A percentile compares a stretch with the other conserved stretches of the same genome.
Evolutionary conservation across 2,113 vertebrate species (phyloP).

Genomic region (Fukomys damarensis): DNA sequence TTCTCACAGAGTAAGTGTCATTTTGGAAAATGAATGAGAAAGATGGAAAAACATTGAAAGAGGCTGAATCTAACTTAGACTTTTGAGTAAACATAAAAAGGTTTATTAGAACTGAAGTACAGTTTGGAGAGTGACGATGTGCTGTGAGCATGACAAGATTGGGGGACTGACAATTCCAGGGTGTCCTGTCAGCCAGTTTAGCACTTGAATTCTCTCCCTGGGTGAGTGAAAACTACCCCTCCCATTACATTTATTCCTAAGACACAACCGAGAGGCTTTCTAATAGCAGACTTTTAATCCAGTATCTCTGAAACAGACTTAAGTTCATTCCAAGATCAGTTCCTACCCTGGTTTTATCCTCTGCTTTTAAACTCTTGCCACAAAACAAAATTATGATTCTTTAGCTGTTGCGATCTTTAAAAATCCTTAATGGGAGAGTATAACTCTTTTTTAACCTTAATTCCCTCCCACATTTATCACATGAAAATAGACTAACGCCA

Average conservation of each 20-base stretch:
- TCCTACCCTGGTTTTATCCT: background rate
- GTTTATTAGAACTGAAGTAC: background rate
- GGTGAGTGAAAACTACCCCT: background rate
- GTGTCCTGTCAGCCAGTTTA: background rate
- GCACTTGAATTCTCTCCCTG: background rate
- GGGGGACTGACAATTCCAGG: background rate
- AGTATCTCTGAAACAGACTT: background rate
- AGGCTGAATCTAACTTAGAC: constrained; percentile 23
- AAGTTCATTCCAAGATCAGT: background rate
- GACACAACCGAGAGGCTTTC: background rate
- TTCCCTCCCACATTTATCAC: background rate
- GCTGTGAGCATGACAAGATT: background rate
- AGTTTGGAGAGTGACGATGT: background rate
- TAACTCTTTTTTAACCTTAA: background rate
- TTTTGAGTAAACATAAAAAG: background rate
- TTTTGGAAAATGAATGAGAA: constrained; percentile 35
- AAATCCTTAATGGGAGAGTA: background rate
- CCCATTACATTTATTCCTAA: background rate
- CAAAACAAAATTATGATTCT: background rate
- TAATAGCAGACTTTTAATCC: background rate
- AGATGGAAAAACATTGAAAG: background rate
- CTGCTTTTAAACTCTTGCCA: background rate
- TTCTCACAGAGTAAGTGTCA: background rate
- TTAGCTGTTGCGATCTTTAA: background rate
- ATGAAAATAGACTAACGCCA: constrained; percentile 23